Evolutionary conservation across 2,797 vertebrate genomes (phyloP).

Genomic region (Cossypha caffra): DNA sequence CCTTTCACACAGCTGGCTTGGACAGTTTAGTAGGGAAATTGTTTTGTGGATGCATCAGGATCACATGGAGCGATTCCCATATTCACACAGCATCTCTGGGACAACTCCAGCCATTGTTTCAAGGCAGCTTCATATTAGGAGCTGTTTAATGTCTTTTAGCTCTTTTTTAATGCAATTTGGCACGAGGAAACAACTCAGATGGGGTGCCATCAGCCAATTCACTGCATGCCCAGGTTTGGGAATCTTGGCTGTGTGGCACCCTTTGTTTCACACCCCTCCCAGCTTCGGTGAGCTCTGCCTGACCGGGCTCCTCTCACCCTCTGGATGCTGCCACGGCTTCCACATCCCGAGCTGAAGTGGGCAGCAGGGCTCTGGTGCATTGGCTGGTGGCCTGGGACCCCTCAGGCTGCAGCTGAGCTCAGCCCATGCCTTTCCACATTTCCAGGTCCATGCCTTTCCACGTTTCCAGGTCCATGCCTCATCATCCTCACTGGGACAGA

Average conservation of each 20-base stretch:
- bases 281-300: neutral
- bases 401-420: neutral
- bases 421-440: fast-evolving
- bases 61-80: neutral
- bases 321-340: neutral
- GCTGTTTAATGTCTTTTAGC: neutral
- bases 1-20: neutral
- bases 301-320: neutral
- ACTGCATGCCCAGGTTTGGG: neutral
- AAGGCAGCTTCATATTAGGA: constrained; percentile 5
- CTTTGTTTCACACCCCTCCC: neutral
- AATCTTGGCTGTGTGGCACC: neutral
- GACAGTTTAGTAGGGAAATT: neutral
- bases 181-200: neutral
- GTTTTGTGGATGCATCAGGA: neutral
- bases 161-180: constrained; percentile 12
- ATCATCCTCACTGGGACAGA: neutral
- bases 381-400: neutral
- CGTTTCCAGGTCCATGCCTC: neutral
- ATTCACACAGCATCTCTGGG: constrained; percentile 13
- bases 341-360: neutral
- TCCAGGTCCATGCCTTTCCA: fast-evolving
- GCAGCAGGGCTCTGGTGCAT: fast-evolving
- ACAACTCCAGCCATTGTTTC: constrained; percentile 48
- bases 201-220: neutral